Conservation (phyloP, 2,113 vertebrate species). For the Pungitius pungitius region DNA sequence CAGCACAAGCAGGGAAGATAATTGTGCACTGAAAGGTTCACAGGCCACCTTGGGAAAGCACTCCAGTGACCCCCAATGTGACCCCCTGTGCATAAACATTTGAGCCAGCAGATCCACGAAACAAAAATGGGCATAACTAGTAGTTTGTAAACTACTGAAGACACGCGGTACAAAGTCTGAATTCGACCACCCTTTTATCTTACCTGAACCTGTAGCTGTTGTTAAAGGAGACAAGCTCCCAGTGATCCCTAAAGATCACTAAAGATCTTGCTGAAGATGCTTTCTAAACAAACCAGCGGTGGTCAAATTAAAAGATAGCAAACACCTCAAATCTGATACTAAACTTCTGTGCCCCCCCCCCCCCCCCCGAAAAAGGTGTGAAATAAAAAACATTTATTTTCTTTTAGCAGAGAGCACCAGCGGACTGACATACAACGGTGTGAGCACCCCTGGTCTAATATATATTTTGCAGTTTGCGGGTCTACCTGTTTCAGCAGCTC, state of each 20-base stretch:
- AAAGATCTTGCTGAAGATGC: not conserved
- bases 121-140: no score
- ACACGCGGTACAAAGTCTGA: no score
- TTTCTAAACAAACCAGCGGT: not conserved
- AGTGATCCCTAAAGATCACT: not conserved
- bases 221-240: no score
- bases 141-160: no score
- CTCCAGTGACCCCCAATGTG: not conserved
- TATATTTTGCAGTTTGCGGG: not conserved
- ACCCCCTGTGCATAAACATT: not conserved
- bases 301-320: not conserved
- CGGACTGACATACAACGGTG: no score
- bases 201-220: not conserved
- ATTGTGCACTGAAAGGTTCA: not conserved
- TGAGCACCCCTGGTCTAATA: not conserved
- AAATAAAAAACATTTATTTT: no score
- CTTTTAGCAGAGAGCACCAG: no score
- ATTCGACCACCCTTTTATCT: not conserved
- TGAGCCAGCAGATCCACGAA: no score
- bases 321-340: not conserved
- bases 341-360: not conserved
- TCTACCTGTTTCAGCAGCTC: conserved; percentile 84
- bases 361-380: no score
- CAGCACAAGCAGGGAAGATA: not conserved
- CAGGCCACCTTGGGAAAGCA: not conserved